Base-by-base conservation (phyloP, 2,113 vertebrate species). In the Seriola quinqueradiata region DNA sequence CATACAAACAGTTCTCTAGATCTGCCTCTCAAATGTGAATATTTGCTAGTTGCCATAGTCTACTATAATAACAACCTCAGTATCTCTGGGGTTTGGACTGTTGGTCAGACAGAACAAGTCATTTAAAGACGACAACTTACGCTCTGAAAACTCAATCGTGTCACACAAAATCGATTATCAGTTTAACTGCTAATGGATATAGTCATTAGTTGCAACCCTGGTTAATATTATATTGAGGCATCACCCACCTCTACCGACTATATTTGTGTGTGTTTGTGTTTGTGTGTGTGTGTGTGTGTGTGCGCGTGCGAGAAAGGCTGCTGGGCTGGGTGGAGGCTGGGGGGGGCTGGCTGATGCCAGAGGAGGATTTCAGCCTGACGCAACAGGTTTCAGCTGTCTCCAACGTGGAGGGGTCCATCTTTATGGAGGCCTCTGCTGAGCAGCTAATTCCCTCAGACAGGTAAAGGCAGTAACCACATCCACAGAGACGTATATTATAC, bases 321-420 rank as follows among this genome's bases (percentile, higher is more conserved):
- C 94, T 94, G 95, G 77, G 92, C 94, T 94, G 58, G 92, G 84
- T 97, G 93, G 96, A 94, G 92, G 95, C 95, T 90, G 91, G 93
- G 94, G 95, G 96, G 88, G 95, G 94, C 88, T 79, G 91, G 94
- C 95, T 96, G 95, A 90, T 97, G 91, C 92, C 96, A 92, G 95
- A 96, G 81, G 93, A 96, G 90, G 95, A 95, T 92, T 93, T 95
- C 96, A 96, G 95, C 92, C 92, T 97, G 90, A 92, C 88, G 79
- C 96, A 96, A 86, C 96, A 97, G 96, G 96, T 97, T 90, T 96
- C 96, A 90, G 94, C 94, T 63, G 77, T 97, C 94, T 87, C 82
- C 95, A 95, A 75, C 85, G 83, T 96, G 86, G 96, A 97, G 95
- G 94, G 96, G 95, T 97, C 96, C 85, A 91, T 96, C 96, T 97